Conservation (phyloP, 2,113 vertebrate genomes). For the Chlorodrepanis virens region DNA sequence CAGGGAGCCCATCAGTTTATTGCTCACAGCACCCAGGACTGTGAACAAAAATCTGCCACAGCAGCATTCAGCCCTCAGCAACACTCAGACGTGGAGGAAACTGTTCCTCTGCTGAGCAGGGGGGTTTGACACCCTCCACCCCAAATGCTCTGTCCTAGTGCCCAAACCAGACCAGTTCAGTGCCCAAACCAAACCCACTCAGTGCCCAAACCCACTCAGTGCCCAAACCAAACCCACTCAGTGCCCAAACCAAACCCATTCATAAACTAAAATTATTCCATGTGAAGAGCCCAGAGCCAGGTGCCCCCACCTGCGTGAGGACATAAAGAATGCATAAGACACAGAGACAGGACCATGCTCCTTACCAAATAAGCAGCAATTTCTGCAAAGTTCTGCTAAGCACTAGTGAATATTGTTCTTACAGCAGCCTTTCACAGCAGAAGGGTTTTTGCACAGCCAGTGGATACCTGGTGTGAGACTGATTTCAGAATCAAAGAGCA, state of each 20-base stretch:
- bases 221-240: accelerated
- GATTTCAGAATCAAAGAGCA: background rate
- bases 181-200: background rate
- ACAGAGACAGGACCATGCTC: background rate
- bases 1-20: background rate
- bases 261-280: background rate
- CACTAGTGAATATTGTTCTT: background rate
- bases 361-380: background rate
- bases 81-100: accelerated
- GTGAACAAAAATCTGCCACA: background rate
- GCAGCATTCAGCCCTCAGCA: background rate
- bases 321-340: background rate
- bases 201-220: background rate
- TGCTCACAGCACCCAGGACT: background rate
- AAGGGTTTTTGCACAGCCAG: background rate
- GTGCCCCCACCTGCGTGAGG: background rate
- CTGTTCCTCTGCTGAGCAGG: background rate
- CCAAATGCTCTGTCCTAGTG: too few relatives aligned
- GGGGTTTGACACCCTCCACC: background rate
- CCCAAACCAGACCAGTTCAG: background rate
- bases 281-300: background rate
- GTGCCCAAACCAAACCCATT: background rate
- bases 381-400: background rate
- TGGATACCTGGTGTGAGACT: background rate
- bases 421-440: background rate